Percentiles rank a stretch among this genome's conserved stretches.
These are phyloP conservation scores for Exephanes ischioxanthus DNA, from an alignment of 2,888 invertebrate species.

Conservation along the genomic window DNA sequence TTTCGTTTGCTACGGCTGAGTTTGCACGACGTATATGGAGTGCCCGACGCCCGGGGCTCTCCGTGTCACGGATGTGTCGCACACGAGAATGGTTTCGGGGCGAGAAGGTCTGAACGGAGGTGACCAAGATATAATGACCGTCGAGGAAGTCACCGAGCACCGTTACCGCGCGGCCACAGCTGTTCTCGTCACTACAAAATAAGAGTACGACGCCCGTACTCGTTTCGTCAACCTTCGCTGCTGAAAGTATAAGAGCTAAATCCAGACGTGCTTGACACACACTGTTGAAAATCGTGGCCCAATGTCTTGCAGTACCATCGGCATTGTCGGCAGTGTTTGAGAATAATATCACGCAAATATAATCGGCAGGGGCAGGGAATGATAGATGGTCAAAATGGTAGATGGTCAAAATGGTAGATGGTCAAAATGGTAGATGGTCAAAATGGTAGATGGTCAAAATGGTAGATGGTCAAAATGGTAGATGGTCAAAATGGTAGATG, in stretches of 20 bases:
- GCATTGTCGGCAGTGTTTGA: not conserved
- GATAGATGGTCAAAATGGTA: too few species aligned
- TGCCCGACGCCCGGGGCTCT: slow-evolving; percentile 30
- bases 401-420: too few species aligned
- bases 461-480: too few species aligned
- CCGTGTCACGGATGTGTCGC: slow-evolving; percentile 38
- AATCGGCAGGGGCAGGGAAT: not conserved
- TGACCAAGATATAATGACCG: slow-evolving; percentile 52
- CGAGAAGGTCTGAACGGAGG: slow-evolving; percentile 16
- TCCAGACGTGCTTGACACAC: slow-evolving; percentile 31
- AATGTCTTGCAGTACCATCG: not conserved
- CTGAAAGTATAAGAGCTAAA: slow-evolving; percentile 10
- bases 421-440: too few species aligned
- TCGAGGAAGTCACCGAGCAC: slow-evolving; percentile 40
- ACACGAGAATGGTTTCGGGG: slow-evolving; percentile 41
- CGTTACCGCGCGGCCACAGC: slow-evolving; percentile 32
- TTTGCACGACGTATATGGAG: slow-evolving; percentile 6
- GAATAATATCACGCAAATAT: not conserved
- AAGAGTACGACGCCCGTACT: not conserved
- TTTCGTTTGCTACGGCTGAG: not conserved
- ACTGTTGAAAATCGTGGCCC: slow-evolving; percentile 29
- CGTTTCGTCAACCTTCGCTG: slow-evolving; percentile 16
- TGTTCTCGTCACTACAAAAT: slow-evolving; percentile 30
- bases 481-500: too few species aligned
- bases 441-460: too few species aligned